A percentile compares a stretch with the other conserved stretches of the same genome.
Evolutionary conservation across 2,797 vertebrate genomes (phyloP).

Genomic region (Myotis vivesi): DNA sequence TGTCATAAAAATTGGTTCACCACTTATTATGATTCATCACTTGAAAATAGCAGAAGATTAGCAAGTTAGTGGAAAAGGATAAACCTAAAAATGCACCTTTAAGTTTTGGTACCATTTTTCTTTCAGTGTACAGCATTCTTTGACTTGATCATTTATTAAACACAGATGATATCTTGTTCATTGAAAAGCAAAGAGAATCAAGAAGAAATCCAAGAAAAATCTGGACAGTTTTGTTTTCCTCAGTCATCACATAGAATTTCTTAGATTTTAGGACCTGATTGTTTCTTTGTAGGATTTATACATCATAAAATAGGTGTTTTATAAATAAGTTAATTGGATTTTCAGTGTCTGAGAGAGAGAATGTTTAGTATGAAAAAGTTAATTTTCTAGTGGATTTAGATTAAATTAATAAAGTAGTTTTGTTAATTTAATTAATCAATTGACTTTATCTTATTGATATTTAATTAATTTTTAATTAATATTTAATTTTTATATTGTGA

Average conservation of each 20-base stretch:
- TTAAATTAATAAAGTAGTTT: not conserved
- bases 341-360: not conserved
- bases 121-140: not conserved
- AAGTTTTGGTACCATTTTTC: constrained; percentile 25
- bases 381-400: constrained; percentile 37
- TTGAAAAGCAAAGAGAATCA: not conserved
- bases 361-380: constrained; percentile 12
- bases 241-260: not conserved
- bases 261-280: not conserved
- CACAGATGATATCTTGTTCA: not conserved
- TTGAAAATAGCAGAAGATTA: not conserved
- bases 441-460: not conserved
- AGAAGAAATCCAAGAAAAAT: constrained; percentile 36
- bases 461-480: not conserved
- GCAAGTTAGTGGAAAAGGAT: not conserved
- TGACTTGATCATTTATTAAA: not conserved
- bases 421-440: not conserved
- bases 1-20: not conserved
- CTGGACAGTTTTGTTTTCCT: not conserved
- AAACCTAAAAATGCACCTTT: constrained; percentile 29
- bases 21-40: not conserved
- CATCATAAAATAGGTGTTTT: not conserved
- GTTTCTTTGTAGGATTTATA: constrained; percentile 30
- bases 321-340: constrained; percentile 7
- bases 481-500: constrained; percentile 10